A percentile compares a stretch with the other conserved stretches of the same genome.
Conservation (phyloP, 92 coral and sea anemone species). For the Chrysogorgia sp. region DNA sequence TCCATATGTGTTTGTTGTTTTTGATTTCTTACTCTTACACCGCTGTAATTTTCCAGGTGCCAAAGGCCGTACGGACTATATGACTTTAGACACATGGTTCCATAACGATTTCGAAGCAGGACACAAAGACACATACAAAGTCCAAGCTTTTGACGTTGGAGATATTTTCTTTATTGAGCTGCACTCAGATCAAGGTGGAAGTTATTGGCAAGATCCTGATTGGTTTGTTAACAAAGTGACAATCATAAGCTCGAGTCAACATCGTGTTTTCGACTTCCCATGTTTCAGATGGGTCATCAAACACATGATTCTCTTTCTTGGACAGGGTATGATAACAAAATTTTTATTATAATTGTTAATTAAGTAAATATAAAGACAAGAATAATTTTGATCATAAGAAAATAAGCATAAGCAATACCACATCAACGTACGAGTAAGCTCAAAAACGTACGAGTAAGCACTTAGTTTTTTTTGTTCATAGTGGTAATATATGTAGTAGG, state of each 20-base stretch:
- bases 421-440: too few species aligned
- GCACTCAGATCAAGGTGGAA: constrained; percentile 59
- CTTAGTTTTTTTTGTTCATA: too few species aligned
- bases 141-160: constrained; percentile 76
- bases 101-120: constrained; percentile 68
- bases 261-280: constrained; percentile 63
- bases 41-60: too few species aligned
- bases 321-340: too few species aligned
- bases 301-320: constrained; percentile 7
- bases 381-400: too few species aligned
- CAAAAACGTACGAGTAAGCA: too few species aligned
- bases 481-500: too few species aligned
- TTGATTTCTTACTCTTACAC: too few species aligned
- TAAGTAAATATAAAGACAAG: too few species aligned
- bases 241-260: background rate
- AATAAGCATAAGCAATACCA: too few species aligned
- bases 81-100: constrained; percentile 62
- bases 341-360: too few species aligned
- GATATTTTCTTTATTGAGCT: constrained; percentile 66
- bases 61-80: constrained; percentile 66
- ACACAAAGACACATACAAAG: constrained; percentile 54
- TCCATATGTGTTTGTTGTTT: too few species aligned
- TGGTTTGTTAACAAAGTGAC: constrained; percentile 73
- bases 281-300: constrained; percentile 71
- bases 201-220: constrained; percentile 39